phyloP scores from a whole-genome alignment of 2,113 vertebrate genomes.

The Baryphthengus martii region DNA sequence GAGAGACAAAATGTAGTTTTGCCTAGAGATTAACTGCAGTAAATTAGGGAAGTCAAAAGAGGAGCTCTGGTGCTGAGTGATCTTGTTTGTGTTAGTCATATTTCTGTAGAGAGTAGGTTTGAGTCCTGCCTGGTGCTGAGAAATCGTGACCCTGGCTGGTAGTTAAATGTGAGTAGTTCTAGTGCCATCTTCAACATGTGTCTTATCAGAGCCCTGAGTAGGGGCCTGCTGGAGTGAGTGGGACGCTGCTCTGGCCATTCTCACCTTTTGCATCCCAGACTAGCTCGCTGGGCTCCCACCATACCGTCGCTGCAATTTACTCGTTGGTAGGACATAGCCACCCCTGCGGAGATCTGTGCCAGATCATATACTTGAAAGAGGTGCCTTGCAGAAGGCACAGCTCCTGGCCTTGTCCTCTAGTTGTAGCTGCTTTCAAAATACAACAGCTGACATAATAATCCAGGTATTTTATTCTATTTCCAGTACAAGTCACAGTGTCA shows the following conservation, averaged over 20 bases:
- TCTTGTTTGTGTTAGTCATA: background rate
- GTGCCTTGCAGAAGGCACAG: background rate
- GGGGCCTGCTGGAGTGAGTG: background rate
- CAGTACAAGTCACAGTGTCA: background rate
- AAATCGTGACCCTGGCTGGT: background rate
- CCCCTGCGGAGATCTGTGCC: background rate
- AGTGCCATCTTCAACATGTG: background rate
- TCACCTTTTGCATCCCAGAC: background rate
- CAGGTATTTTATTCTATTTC: background rate
- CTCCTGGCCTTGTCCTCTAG: background rate
- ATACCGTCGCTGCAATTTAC: background rate
- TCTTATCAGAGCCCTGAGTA: background rate
- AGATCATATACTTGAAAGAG: background rate
- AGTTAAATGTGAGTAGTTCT: background rate
- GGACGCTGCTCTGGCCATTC: background rate
- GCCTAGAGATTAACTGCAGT: background rate
- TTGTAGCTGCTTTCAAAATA: background rate
- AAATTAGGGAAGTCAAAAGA: background rate
- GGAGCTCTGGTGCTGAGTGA: background rate
- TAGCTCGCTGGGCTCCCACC: background rate
- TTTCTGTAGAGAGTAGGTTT: background rate
- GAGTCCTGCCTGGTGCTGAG: background rate
- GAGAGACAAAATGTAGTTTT: background rate
- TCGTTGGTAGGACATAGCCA: rapidly evolving
- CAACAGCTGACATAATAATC: background rate